Percentiles rank a stretch among this genome's conserved stretches.
These are phyloP conservation scores for Myoxocephalus aenaeus DNA, from an alignment of 2,797 vertebrate species.

Conservation along the genomic window DNA sequence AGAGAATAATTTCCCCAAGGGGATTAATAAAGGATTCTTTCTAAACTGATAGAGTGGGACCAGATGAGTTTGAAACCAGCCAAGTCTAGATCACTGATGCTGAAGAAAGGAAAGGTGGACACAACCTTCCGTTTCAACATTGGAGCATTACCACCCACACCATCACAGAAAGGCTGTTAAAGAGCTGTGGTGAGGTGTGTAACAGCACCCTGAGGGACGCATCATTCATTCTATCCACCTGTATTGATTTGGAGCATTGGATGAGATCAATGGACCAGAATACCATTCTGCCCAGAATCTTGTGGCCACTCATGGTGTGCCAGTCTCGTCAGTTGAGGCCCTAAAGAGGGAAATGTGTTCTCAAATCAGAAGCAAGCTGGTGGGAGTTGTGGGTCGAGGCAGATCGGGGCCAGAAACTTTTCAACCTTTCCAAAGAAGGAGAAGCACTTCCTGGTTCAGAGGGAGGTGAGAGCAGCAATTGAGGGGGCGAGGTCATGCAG, in stretches of 20 bases:
- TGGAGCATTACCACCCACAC: not conserved
- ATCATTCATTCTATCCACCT: not conserved
- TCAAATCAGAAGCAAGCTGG: not conserved
- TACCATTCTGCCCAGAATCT: not conserved
- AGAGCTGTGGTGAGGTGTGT: not conserved
- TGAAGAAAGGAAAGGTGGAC: not conserved
- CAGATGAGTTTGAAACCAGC: not conserved
- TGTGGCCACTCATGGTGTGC: not conserved
- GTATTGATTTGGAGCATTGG: not conserved
- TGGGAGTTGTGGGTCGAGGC: not conserved
- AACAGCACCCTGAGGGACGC: not conserved
- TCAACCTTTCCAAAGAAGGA: not conserved
- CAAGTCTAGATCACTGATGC: not conserved
- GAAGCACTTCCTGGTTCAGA: not conserved
- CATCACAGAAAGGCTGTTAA: not conserved
- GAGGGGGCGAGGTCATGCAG: not conserved
- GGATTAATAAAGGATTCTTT: no score
- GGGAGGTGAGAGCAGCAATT: not conserved
- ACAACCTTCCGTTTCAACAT: not conserved
- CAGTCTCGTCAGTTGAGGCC: not conserved
- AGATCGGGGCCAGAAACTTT: not conserved
- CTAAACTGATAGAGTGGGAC: conserved; percentile 1
- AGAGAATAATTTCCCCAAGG: no score
- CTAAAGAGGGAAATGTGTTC: not conserved
- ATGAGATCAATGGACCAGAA: not conserved